Percentiles rank a stretch among this genome's conserved stretches.
phyloP scores from a whole-genome alignment of 2,888 invertebrate genomes.

The Gari tellinella region DNA sequence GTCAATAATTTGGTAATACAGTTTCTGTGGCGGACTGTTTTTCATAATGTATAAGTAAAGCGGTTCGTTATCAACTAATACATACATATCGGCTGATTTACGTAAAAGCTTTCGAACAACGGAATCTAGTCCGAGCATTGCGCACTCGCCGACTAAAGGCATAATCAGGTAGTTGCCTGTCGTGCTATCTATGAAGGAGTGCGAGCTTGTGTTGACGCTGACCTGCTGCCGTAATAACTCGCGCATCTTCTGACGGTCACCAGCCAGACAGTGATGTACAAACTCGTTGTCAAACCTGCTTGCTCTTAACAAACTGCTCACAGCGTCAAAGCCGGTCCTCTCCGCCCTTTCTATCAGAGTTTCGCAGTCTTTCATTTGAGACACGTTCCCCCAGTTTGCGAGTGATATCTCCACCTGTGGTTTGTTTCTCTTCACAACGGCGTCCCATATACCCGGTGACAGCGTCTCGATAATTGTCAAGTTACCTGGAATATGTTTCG shows the following conservation, averaged over 20 bases:
- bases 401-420: not conserved
- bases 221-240: slow-evolving; percentile 9
- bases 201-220: not conserved
- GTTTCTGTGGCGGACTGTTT: slow-evolving; percentile 10
- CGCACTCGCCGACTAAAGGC: slow-evolving; percentile 38
- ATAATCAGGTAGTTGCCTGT: slow-evolving; percentile 23
- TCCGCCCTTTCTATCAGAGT: not conserved
- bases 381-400: too few species aligned
- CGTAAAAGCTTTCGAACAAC: slow-evolving; percentile 36
- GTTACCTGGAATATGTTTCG: slow-evolving; percentile 23
- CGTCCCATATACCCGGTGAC: slow-evolving; percentile 36
- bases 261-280: slow-evolving; percentile 34
- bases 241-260: slow-evolving; percentile 32
- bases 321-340: not conserved
- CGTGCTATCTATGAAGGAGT: slow-evolving; percentile 8
- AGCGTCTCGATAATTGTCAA: slow-evolving; percentile 11
- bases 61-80: slow-evolving; percentile 17
- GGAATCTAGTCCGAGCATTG: slow-evolving; percentile 21
- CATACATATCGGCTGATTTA: slow-evolving; percentile 19
- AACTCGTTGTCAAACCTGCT: slow-evolving; percentile 9
- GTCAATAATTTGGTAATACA: slow-evolving; percentile 29
- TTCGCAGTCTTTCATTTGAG: too few species aligned
- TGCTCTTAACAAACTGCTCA: too few species aligned
- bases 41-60: slow-evolving; percentile 37
- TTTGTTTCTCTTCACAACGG: slow-evolving; percentile 10